Base-by-base conservation (phyloP, 1,140 invertebrate genomes). In the Eufriesea mexicana region DNA sequence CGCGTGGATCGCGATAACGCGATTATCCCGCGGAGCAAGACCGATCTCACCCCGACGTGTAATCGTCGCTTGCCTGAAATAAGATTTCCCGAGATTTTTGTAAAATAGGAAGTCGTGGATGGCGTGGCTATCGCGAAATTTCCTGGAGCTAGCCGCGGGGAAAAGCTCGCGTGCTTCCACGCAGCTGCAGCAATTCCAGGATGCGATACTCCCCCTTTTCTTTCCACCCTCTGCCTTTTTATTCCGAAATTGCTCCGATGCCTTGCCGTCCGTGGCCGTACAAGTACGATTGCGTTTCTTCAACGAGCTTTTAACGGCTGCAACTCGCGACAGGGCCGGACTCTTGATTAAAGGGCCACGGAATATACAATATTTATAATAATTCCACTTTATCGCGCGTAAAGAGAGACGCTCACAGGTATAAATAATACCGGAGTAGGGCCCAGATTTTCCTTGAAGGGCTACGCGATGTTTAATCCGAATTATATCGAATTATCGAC, bases 1-100 rank as follows among this genome's bases (percentile, higher is more conserved):
- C 5, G 51, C 25, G 72, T 45, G 61, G 74, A 79, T 79, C 54
- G 16, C 12, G 62, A 68, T 78, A 67, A 77, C 28, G 35, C 59
- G 20, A 73, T 75, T 72, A 72, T 18, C n/a, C 16, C 9, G 23
- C 20, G 20, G 1, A 61, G 77, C 68, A 78, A 77, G 73, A 70
- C 51, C 18, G 20, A 71, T 55, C 70, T 25, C 10, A 12, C 49
- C 8, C 5, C 9, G 25, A 5, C n/a, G 45, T 35, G 47, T 51
- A 42, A 62, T 14, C 76, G 47, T 59, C n/a, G 64, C 23, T 57
- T 23, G 4, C 6, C 1, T 18, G 35, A 42, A 72, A 82, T 67
- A 62, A 77, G 25, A 49, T 84, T 74, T 23, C 45, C 16, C 5
- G 20, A 20, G 6, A 42, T 61, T 49, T 81, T 85, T 18, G 28